Conservation (phyloP, 2,113 vertebrate species). For the Corythornis madagascariensis region DNA sequence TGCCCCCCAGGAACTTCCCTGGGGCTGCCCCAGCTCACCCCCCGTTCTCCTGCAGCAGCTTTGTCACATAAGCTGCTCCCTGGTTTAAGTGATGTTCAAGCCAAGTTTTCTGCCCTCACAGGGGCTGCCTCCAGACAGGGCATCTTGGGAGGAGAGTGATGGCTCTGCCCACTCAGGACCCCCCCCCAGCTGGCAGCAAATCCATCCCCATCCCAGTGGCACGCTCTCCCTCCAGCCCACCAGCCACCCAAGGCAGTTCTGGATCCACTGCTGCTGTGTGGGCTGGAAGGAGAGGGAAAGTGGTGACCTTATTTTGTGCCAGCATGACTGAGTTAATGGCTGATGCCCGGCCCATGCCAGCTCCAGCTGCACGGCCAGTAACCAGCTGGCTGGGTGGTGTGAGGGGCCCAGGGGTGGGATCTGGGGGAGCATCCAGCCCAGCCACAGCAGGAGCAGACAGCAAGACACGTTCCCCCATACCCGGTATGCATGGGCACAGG, state of each 20-base stretch:
- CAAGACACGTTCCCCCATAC: neutral
- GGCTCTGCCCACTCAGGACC: neutral
- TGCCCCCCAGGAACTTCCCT: accelerated
- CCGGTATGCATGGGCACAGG: neutral
- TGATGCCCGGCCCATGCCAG: neutral
- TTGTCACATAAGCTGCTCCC: neutral
- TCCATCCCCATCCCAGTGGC: neutral
- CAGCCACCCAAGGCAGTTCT: neutral
- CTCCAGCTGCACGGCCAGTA: neutral
- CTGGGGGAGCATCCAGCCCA: neutral
- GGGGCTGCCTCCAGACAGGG: neutral
- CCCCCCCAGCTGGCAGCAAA: neutral
- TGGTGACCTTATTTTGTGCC: neutral
- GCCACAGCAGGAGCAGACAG: neutral
- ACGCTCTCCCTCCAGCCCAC: neutral
- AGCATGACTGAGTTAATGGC: neutral
- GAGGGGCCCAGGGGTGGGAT: neutral
- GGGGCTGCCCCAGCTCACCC: neutral
- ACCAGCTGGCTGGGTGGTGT: neutral
- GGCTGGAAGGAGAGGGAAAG: neutral
- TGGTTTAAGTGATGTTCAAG: neutral
- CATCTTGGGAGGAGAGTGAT: accelerated
- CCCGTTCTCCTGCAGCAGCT: accelerated
- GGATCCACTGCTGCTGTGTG: accelerated
- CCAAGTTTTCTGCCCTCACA: neutral